Conservation (phyloP, 2,888 invertebrate genomes). For the Ptychoptera contaminata region DNA sequence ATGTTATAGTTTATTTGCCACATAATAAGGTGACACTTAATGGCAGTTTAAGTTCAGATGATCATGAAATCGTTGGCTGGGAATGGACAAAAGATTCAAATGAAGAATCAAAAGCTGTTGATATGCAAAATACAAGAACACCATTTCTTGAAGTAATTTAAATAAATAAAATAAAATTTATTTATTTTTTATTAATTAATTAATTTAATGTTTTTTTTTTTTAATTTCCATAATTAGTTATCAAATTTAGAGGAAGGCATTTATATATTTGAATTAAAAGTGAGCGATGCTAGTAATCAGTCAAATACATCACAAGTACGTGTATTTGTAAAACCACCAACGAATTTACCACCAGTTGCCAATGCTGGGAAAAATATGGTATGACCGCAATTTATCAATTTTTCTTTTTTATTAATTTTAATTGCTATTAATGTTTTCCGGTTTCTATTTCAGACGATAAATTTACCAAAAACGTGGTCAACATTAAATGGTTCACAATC, state of each 20-base stretch:
- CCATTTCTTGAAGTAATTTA: conserved; percentile 58
- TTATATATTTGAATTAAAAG: conserved; percentile 84
- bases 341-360: conserved; percentile 68
- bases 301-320: conserved; percentile 75
- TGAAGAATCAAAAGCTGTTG: conserved; percentile 79
- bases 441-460: conserved; percentile 44
- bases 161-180: conserved; percentile 10
- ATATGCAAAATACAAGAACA: conserved; percentile 89
- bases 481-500: conserved; percentile 66
- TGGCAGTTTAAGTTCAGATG: conserved; percentile 83
- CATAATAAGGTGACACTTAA: conserved; percentile 73
- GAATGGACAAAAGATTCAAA: conserved; percentile 88
- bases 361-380: conserved; percentile 41
- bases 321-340: conserved; percentile 83
- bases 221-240: conserved; percentile 33
- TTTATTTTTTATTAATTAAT: conserved; percentile 1
- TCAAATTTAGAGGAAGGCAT: conserved; percentile 87
- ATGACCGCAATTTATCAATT: conserved; percentile 7
- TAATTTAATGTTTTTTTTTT: not conserved
- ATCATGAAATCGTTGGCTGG: conserved; percentile 84
- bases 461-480: conserved; percentile 69
- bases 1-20: conserved; percentile 79
- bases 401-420: not conserved
- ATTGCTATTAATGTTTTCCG: conserved; percentile 1
- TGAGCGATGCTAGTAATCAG: conserved; percentile 83